Percentiles rank a stretch among this genome's conserved stretches.
phyloP scores from a whole-genome alignment of 2,113 vertebrate species.

The Equus quagga region DNA sequence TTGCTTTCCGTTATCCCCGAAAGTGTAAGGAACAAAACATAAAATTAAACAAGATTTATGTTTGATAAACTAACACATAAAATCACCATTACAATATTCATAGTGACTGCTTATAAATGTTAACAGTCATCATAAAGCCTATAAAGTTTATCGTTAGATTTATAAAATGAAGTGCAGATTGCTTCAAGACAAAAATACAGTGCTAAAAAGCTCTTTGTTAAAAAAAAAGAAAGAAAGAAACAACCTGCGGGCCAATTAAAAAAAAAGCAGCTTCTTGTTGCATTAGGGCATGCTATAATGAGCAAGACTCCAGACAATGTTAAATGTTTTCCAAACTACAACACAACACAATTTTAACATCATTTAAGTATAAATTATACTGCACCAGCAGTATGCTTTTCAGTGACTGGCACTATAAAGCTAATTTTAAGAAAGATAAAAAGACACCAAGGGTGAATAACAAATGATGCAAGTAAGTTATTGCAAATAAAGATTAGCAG shows the following conservation, averaged over 20 bases:
- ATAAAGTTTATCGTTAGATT: slow-evolving; percentile 77
- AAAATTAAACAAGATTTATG: slow-evolving; percentile 84
- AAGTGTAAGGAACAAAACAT: slow-evolving; percentile 79
- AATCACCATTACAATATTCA: slow-evolving; percentile 81
- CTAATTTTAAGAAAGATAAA: slow-evolving; percentile 75
- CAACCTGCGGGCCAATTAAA: background rate
- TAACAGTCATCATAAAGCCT: slow-evolving; percentile 82
- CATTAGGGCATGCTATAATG: slow-evolving; percentile 82
- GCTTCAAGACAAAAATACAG: slow-evolving; percentile 84
- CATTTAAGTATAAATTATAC: slow-evolving; percentile 73
- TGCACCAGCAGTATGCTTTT: slow-evolving; percentile 76
- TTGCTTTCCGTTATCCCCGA: slow-evolving; percentile 72
- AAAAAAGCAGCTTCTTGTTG: slow-evolving; percentile 78
- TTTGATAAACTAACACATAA: slow-evolving; percentile 82
- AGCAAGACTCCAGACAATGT: slow-evolving; percentile 71
- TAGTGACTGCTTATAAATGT: slow-evolving; percentile 83
- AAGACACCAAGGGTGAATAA: slow-evolving; percentile 83
- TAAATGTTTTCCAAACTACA: slow-evolving; percentile 65
- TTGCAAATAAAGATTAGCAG: slow-evolving; percentile 87
- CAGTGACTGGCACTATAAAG: slow-evolving; percentile 81
- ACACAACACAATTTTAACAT: slow-evolving; percentile 62
- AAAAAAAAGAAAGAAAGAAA: background rate
- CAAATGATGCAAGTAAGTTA: slow-evolving; percentile 60
- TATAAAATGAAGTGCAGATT: slow-evolving; percentile 83
- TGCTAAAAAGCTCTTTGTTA: slow-evolving; percentile 78